phyloP scores from a whole-genome alignment of 2,888 invertebrate genomes.

The Drosophila ezoana region DNA sequence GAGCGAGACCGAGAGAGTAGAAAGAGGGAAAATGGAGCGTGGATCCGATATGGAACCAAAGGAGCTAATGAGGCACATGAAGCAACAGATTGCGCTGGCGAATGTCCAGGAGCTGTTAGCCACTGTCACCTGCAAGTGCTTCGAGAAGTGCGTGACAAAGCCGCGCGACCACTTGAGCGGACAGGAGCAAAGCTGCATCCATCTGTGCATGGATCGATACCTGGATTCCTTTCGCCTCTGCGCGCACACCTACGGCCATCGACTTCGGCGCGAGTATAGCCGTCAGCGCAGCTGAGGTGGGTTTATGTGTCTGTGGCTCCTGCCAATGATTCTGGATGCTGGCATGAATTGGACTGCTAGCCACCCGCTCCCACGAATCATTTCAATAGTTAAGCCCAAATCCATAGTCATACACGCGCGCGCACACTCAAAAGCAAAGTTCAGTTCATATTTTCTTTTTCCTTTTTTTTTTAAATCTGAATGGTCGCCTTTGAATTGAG shows the following conservation, averaged over 20 bases:
- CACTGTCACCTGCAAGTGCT: slow-evolving; percentile 49
- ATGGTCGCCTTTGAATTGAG: slow-evolving; percentile 36
- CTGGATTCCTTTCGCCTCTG: slow-evolving; percentile 98
- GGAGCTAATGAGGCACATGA: slow-evolving; percentile 93
- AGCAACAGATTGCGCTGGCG: slow-evolving; percentile 96
- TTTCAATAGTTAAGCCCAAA: slow-evolving; percentile 5
- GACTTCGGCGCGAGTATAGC: slow-evolving; percentile 91
- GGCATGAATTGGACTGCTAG: neutral
- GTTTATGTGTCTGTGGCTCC: neutral
- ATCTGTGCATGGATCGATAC: slow-evolving; percentile 99
- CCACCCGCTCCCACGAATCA: no score
- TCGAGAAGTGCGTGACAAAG: slow-evolving; percentile 45
- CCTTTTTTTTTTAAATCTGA: slow-evolving; percentile 9
- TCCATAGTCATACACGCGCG: slow-evolving; percentile 5
- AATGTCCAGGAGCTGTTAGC: slow-evolving; percentile 95
- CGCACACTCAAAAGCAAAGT: slow-evolving; percentile 3
- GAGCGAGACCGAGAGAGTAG: no score
- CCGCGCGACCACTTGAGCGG: slow-evolving; percentile 37
- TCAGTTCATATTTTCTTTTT: neutral
- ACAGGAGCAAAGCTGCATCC: slow-evolving; percentile 88
- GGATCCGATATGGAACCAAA: slow-evolving; percentile 10
- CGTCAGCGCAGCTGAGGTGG: slow-evolving; percentile 9
- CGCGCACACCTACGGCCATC: slow-evolving; percentile 93
- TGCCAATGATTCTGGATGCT: neutral
- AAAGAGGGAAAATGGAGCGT: slow-evolving; percentile 19